Conservation (phyloP, 1,140 invertebrate genomes). For the Antheraea pernyi region DNA sequence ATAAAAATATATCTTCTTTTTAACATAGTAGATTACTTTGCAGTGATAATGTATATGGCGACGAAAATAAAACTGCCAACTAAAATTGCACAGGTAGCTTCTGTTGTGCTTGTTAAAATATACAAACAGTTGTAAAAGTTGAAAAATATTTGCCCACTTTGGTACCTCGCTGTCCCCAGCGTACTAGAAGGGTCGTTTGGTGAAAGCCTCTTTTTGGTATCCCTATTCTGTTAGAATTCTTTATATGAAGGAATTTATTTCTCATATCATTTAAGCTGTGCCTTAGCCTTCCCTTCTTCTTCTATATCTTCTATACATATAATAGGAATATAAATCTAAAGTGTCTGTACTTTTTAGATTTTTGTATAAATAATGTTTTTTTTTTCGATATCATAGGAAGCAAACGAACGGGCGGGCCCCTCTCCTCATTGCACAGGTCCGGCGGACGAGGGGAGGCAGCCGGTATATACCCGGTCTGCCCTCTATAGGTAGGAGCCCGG, state of each 20-base stretch:
- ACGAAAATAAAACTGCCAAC: background rate
- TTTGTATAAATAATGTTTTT: no score
- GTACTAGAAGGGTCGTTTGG: constrained; percentile 36
- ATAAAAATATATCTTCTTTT: no score
- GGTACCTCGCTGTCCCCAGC: constrained; percentile 20
- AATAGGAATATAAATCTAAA: no score
- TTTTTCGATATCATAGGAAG: no score
- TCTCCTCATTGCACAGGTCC: no score
- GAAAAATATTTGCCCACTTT: constrained; percentile 37
- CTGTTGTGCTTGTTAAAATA: constrained; percentile 22
- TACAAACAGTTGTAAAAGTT: constrained; percentile 32
- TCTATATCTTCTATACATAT: background rate
- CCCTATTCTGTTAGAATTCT: constrained; percentile 35
- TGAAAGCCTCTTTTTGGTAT: constrained; percentile 30
- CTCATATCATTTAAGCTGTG: background rate
- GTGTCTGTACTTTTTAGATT: no score
- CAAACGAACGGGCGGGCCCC: no score
- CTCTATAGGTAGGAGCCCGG: no score
- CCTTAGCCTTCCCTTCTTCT: background rate
- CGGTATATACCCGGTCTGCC: no score
- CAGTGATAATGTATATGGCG: no score
- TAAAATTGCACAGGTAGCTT: background rate
- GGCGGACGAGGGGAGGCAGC: no score
- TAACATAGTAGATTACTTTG: no score
- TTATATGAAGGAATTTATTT: background rate